Conservation (phyloP, 2,888 invertebrate genomes). For the Apamea crenata region DNA sequence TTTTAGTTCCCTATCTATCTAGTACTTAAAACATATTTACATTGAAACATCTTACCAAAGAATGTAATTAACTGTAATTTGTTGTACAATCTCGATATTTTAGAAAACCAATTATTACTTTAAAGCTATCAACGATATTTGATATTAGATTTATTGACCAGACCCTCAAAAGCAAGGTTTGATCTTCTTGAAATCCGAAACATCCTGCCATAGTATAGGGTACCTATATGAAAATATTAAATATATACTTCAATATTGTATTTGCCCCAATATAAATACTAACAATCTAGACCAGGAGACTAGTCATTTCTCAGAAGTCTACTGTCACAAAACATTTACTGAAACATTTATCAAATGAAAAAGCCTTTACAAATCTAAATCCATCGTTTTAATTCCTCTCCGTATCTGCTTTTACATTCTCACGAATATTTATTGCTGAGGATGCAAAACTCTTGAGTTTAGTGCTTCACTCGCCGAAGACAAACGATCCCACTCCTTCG, state of each 20-base stretch:
- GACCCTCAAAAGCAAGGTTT: background rate
- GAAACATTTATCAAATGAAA: conserved; percentile 52
- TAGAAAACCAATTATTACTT: background rate
- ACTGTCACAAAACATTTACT: conserved; percentile 14
- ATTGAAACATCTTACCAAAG: background rate
- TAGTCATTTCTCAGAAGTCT: conserved; percentile 7
- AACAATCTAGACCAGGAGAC: background rate
- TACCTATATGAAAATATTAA: background rate
- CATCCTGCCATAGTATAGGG: too few relatives aligned
- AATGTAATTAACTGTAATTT: background rate
- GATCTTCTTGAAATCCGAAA: background rate
- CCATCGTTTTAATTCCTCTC: conserved; percentile 68
- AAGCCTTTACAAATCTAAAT: conserved; percentile 63
- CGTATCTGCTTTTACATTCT: conserved; percentile 67
- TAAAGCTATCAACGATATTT: background rate
- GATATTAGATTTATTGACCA: background rate
- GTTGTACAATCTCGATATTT: background rate
- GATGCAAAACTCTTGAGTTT: conserved; percentile 81
- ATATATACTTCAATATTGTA: background rate
- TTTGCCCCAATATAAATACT: background rate
- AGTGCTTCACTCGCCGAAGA: conserved; percentile 76
- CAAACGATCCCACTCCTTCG: conserved; percentile 82
- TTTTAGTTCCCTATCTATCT: background rate
- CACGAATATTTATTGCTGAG: conserved; percentile 81
- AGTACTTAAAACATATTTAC: background rate